Evolutionary conservation across 2,113 vertebrate genomes (phyloP), one percentile per base, ranked within the genome.

Genomic region (Rhombomys opimus): DNA sequence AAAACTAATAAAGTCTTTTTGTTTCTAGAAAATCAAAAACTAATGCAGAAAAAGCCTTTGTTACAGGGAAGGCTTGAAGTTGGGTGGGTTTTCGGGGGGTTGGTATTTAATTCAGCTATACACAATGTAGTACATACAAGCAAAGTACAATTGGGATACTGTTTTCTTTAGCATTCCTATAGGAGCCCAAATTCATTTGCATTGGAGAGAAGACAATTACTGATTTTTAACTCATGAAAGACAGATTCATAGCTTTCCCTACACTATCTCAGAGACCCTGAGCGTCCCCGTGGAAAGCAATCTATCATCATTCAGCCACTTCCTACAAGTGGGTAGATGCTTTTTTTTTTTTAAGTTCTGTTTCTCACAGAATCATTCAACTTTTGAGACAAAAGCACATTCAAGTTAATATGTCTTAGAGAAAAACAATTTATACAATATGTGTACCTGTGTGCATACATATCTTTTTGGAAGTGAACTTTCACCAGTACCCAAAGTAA

Each of bases 151-250:
- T 94, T 3, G 35, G 32, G 88, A 98, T 87, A 96, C 72, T 97
- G 96, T 89, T 96, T 96, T 95, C 97, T 97, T 96, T 97, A 95
- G 94, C 73, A 76, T 97, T 98, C 97, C 97, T 95, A 94, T 46
- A 98, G 95, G 93, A 98, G 96, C 96, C 95, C 90, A 94, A 93
- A 98, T 95, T 18, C 91, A 54, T 73, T 92, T 95, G 96, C 92
- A 95, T 41, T 87, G 93, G 90, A 98, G 93, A 97, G 91, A 96
- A 97, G 88, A 97, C 98, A 98, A 98, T 10, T 93, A 95, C 75
- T 91, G 95, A 84, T 95, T 98, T 98, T 92, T 97, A 97, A 97
- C 96, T 97, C 52, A 32, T 97, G 97, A 97, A 97, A 98, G 96
- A 93, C 95, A 98, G 97, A 97, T 97, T 98, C 93, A 90, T 97